Percentiles rank a stretch among this genome's conserved stretches.
phyloP scores from a whole-genome alignment of 2,113 vertebrate species.

The Ascaphus truei region DNA sequence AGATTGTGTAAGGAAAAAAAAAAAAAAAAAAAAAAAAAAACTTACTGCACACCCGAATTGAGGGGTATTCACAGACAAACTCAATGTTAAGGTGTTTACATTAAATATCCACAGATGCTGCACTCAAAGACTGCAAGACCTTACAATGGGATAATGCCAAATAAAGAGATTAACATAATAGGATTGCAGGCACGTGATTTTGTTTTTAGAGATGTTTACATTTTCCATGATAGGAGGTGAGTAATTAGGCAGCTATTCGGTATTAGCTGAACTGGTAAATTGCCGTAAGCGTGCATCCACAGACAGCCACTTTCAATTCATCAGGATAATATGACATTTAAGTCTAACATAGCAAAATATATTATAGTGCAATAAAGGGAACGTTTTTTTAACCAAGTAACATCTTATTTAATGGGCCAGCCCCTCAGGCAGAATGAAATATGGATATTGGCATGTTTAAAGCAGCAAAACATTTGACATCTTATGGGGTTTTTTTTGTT shows the following conservation, averaged over 20 bases:
- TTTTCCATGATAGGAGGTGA: background rate
- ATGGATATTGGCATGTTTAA: no score
- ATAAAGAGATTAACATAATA: slow-evolving; percentile 23
- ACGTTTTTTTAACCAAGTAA: no score
- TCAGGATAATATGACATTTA: no score
- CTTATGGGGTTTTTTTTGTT: no score
- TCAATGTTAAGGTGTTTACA: background rate
- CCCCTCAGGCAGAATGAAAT: no score
- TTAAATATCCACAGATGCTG: background rate
- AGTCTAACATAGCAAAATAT: no score
- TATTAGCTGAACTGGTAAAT: background rate
- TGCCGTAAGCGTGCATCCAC: background rate
- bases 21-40: no score
- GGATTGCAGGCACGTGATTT: slow-evolving; percentile 5
- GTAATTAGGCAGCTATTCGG: background rate
- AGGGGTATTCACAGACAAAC: background rate
- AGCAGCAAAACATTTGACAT: no score
- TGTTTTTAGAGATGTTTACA: background rate
- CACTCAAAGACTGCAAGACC: background rate
- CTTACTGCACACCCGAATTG: background rate
- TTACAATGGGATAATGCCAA: slow-evolving; percentile 18
- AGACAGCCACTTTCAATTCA: no score
- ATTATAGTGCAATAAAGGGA: no score
- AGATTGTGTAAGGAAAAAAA: no score
- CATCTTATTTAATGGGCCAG: no score